Evolutionary conservation across 2,888 invertebrate species (phyloP), one percentile per base, ranked within the genome.

Genomic region (Pteria penguin): DNA sequence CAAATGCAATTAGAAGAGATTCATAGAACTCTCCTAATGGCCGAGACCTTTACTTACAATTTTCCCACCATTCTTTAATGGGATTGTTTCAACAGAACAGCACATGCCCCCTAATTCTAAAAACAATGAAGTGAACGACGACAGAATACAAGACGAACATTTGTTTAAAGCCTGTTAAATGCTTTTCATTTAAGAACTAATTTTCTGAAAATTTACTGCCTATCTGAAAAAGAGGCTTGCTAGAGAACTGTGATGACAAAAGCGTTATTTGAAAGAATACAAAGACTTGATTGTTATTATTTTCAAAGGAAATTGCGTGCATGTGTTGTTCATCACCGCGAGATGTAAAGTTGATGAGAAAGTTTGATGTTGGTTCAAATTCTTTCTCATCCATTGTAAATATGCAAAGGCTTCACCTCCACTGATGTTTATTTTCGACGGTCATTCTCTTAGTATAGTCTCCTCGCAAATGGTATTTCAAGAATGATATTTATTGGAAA

Each of bases 1-100:
- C 52, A 61, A 70, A 70, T 60, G 70, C 70, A 70, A 60, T 70
- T 70, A 70, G 36, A 70, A 61, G 52, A 61, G 70, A 70, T 61
- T 52, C 70, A 31, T 61, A 45, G 61, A 60, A 70, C 45, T 60
- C 61, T 29, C 29, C 32, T 63, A 63, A 63, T 63, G 61, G 70
- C 45, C 24, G 22, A 58, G 22, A 24, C 14, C 26, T 26, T 14
- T 24, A 24, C 4, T n/a, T 3, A 26, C n/a, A 26, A n/a, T 58
- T 4, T 58, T 58, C 58, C 4, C 24, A 58, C 5, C 58, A 58
- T 14, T 58, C 26, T n/a, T 58, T 58, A 58, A 58, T 58, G n/a
- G 11, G 24, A 58, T 24, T 58, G 22, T 22, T 26, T 18, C 24
- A 18, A 58, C 26, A n/a, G n/a, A n/a, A 58, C 2, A n/a, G 45